Conservation (phyloP, 2,113 vertebrate species). For the Tympanuchus pallidicinctus region DNA sequence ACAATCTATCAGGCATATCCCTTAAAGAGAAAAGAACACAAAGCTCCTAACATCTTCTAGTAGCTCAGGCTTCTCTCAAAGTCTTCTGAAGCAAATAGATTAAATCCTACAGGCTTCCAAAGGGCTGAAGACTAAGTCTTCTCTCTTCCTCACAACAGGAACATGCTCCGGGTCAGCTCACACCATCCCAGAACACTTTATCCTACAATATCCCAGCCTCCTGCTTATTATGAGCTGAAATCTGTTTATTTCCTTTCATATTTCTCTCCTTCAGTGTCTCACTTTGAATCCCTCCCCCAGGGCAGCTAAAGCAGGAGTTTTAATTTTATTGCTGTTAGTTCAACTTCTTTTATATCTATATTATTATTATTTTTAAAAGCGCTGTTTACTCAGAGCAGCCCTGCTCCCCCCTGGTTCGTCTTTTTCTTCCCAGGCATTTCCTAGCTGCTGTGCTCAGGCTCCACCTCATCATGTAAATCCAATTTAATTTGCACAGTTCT, state of each 20-base stretch:
- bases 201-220: constrained; percentile 52
- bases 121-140: constrained; percentile 34
- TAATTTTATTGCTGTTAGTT: constrained; percentile 70
- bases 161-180: neutral
- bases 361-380: neutral
- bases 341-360: neutral
- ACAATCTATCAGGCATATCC: neutral
- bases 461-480: constrained; percentile 76
- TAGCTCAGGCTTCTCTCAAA: neutral
- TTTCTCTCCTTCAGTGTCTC: constrained; percentile 37
- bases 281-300: constrained; percentile 39
- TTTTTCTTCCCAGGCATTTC: constrained; percentile 62
- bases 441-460: constrained; percentile 57
- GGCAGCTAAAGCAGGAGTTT: constrained; percentile 63
- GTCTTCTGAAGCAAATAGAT: neutral
- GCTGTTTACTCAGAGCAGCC: constrained; percentile 46
- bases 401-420: constrained; percentile 17
- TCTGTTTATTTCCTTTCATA: constrained; percentile 71
- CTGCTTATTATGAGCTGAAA: constrained; percentile 44
- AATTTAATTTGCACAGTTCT: constrained; percentile 83
- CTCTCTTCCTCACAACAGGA: neutral
- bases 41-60: neutral
- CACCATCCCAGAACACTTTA: constrained; percentile 53
- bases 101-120: neutral
- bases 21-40: neutral